A percentile compares a stretch with the other conserved stretches of the same genome.
These are phyloP conservation scores for Leptogaster cylindrica DNA, from an alignment of 2,888 invertebrate species.

Conservation along the genomic window DNA sequence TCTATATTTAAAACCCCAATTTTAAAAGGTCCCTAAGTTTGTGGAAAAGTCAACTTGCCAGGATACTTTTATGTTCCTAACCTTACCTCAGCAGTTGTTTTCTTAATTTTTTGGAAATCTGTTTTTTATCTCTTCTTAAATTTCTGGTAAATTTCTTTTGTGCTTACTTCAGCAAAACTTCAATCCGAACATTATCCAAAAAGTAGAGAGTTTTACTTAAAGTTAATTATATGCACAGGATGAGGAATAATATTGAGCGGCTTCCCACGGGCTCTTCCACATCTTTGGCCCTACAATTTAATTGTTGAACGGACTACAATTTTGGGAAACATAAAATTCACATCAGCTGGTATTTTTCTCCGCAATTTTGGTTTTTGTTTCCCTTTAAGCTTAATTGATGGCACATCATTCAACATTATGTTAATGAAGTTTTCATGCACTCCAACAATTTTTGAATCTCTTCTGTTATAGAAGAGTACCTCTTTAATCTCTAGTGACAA, in stretches of 20 bases:
- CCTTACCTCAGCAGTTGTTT: slow-evolving; percentile 33
- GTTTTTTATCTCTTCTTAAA: slow-evolving; percentile 30
- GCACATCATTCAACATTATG: slow-evolving; percentile 32
- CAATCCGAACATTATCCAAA: neutral
- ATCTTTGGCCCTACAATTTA: neutral
- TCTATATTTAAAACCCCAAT: slow-evolving; percentile 12
- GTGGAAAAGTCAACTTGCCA: slow-evolving; percentile 15
- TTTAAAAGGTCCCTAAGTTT: slow-evolving; percentile 18
- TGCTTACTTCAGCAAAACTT: slow-evolving; percentile 15
- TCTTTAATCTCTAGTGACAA: slow-evolving; percentile 15
- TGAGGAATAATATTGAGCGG: neutral
- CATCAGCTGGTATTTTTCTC: slow-evolving; percentile 20
- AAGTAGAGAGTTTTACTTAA: neutral
- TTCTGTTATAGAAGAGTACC: neutral
- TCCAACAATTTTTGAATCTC: neutral
- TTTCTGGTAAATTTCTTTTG: slow-evolving; percentile 8
- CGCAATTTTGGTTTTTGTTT: slow-evolving; percentile 21
- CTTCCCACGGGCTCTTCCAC: neutral
- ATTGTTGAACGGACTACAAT: slow-evolving; percentile 6
- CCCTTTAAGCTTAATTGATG: slow-evolving; percentile 31
- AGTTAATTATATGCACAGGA: slow-evolving; percentile 26
- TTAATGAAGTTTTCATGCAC: slow-evolving; percentile 15
- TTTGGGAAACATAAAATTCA: slow-evolving; percentile 2
- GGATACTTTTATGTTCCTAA: slow-evolving; percentile 14
- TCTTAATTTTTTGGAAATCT: slow-evolving; percentile 30